Percentiles rank a stretch among this genome's conserved stretches.
These are phyloP conservation scores for Natator depressus DNA, from an alignment of 2,113 vertebrate genomes.

Conservation along the genomic window DNA sequence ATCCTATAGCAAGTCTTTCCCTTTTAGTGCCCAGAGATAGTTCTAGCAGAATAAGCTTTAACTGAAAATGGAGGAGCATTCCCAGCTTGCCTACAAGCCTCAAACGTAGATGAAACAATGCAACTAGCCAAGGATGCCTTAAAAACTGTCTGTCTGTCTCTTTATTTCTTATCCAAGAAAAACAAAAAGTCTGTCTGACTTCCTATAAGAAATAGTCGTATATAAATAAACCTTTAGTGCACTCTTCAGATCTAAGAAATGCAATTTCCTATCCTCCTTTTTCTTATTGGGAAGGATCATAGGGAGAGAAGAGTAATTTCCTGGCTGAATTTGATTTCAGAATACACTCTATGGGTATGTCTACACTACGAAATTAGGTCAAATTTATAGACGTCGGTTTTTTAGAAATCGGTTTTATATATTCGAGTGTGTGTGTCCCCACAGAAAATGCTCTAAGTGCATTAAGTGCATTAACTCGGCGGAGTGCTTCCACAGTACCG, in stretches of 20 bases:
- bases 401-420: no score
- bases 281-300: not conserved
- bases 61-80: not conserved
- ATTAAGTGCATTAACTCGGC: no score
- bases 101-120: not conserved
- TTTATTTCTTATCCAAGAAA: not conserved
- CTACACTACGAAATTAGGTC: no score
- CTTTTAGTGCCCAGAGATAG: constrained; percentile 8
- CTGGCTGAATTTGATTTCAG: constrained; percentile 33
- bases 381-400: no score
- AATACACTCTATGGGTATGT: constrained; percentile 10
- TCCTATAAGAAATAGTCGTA: not conserved
- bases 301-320: not conserved
- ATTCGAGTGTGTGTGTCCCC: no score
- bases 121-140: not conserved
- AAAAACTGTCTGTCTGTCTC: not conserved
- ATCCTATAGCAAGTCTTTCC: constrained; percentile 15
- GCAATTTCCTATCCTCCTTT: constrained; percentile 21
- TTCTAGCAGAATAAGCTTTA: constrained; percentile 33
- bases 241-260: constrained; percentile 2
- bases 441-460: no score
- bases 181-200: not conserved
- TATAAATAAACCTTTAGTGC: constrained; percentile 19
- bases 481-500: no score
- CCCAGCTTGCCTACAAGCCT: not conserved